Evolutionary conservation across 2,113 vertebrate species (phyloP).

Genomic region (Solenodon paradoxus): DNA sequence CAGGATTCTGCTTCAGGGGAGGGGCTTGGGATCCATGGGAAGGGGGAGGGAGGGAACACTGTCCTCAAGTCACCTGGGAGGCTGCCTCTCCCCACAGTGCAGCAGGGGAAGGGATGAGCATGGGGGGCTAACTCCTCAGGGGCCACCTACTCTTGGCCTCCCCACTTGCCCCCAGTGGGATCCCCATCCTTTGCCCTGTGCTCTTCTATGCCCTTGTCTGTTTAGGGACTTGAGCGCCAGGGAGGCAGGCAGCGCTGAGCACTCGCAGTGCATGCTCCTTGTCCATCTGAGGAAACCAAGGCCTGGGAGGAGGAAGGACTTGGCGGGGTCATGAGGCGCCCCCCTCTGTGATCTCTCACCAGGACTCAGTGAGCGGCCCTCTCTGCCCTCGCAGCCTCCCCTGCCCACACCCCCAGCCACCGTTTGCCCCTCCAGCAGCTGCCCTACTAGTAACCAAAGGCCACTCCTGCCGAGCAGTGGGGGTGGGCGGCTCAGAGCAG

Average conservation of each 20-base stretch:
- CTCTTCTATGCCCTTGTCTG: not conserved
- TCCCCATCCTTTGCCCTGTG: not conserved
- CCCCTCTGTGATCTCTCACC: not conserved
- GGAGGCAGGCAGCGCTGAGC: not conserved
- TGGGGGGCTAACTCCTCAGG: not conserved
- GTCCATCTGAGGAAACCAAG: constrained; percentile 28
- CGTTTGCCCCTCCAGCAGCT: constrained; percentile 43
- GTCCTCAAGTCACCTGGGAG: constrained; percentile 65
- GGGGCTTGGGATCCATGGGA: constrained; percentile 35
- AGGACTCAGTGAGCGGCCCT: not conserved
- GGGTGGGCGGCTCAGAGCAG: constrained; percentile 48
- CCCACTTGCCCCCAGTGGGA: not conserved
- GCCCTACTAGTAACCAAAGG: constrained; percentile 35
- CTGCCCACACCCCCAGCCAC: not conserved
- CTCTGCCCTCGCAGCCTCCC: not conserved
- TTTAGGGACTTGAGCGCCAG: not conserved
- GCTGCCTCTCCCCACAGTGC: not conserved
- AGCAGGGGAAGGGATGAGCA: not conserved
- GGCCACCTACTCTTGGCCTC: not conserved
- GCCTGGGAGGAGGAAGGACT: not conserved
- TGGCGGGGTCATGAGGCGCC: not conserved
- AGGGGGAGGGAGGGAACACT: constrained; percentile 9
- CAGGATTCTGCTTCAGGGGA: constrained; percentile 48
- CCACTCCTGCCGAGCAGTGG: not conserved
- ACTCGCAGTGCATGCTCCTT: not conserved